A percentile compares a stretch with the other conserved stretches of the same genome.
These are phyloP conservation scores for Pantherophis guttatus DNA, from an alignment of 2,113 vertebrate species.

Conservation along the genomic window DNA sequence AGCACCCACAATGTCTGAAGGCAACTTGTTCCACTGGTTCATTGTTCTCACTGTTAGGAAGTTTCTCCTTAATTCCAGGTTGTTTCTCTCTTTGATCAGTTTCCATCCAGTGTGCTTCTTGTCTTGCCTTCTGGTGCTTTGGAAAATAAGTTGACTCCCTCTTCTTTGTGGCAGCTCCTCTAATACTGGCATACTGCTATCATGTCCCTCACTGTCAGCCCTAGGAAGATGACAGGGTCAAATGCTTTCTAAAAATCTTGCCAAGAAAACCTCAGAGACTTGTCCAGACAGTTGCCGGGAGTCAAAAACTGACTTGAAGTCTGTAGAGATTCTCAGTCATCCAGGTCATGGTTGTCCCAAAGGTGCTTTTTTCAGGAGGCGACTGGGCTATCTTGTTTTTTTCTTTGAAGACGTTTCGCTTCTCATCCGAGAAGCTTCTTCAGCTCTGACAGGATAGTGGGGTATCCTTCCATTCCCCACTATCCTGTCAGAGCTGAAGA, in stretches of 20 bases:
- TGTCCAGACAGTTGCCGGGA: background rate
- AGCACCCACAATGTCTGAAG: background rate
- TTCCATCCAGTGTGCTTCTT: background rate
- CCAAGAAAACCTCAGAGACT: too few relatives aligned
- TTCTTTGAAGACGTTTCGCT: too few relatives aligned
- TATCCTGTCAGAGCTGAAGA: too few relatives aligned
- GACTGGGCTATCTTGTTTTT: too few relatives aligned
- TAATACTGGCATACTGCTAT: background rate
- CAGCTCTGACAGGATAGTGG: too few relatives aligned
- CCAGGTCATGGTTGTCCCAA: too few relatives aligned
- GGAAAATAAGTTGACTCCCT: background rate
- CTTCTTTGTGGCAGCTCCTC: background rate
- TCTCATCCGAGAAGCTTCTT: too few relatives aligned
- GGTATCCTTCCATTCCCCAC: too few relatives aligned
- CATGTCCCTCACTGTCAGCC: background rate
- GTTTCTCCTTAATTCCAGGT: background rate
- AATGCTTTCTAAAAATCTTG: background rate
- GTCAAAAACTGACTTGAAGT: too few relatives aligned
- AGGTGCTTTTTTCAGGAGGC: too few relatives aligned
- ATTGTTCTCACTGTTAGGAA: background rate
- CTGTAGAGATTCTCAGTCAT: too few relatives aligned
- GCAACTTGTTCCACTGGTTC: background rate
- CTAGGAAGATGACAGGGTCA: background rate
- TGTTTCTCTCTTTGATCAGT: background rate
- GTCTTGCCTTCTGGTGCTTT: background rate